Conservation (phyloP, 2,888 invertebrate genomes). For the Chorisops tibialis region DNA sequence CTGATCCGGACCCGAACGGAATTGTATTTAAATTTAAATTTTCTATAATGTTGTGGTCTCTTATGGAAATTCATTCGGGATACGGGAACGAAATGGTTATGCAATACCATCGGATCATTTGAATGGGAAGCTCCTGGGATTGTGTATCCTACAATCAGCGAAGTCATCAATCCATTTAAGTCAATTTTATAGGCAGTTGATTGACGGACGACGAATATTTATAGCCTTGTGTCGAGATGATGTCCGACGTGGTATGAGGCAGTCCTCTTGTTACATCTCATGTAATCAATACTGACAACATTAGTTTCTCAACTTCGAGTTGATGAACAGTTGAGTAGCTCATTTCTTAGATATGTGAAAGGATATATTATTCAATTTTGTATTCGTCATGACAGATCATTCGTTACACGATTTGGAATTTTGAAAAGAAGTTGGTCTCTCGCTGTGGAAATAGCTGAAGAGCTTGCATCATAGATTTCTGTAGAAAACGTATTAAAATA, state of each 20-base stretch:
- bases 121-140: background rate
- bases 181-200: constrained; percentile 22
- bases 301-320: background rate
- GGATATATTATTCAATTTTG: no score
- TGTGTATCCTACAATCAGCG: background rate
- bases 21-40: constrained; percentile 9
- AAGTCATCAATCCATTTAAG: constrained; percentile 25
- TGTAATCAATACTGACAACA: constrained; percentile 1
- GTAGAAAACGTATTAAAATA: no score
- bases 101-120: constrained; percentile 10
- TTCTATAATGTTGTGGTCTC: background rate
- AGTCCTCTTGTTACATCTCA: background rate
- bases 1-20: background rate
- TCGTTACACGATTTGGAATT: no score
- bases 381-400: no score
- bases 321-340: no score
- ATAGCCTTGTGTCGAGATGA: background rate
- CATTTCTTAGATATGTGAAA: no score
- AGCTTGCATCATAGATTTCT: no score
- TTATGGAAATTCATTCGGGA: constrained; percentile 6
- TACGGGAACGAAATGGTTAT: constrained; percentile 9
- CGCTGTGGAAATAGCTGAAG: no score
- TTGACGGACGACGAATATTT: constrained; percentile 17
- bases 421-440: no score
- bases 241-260: background rate